Base-by-base conservation (phyloP, 2,888 invertebrate genomes). In the Lepas anatifera region DNA sequence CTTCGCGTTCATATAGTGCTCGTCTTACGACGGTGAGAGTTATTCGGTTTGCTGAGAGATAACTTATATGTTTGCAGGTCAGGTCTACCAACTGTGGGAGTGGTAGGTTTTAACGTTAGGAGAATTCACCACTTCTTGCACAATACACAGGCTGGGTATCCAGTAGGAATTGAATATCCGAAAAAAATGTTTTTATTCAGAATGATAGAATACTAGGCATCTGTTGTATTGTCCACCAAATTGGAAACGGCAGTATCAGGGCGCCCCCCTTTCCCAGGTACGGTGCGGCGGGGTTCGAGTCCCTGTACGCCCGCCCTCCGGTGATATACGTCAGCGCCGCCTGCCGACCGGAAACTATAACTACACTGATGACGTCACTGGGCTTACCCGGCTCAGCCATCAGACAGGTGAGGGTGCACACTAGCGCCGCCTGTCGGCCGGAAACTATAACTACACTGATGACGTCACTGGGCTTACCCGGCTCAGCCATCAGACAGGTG, bases 281-380 rank as follows among this genome's bases (percentile, higher is more conserved):
- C 78, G 83, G 88, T 74, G 88, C 89, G 77, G 90, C 91, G 77
- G 93, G 92, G 69, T 91, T 87, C 81, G 85, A 92, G 71, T 89
- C 92, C 8, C 86, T 95, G 70, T 86, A 89, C 46, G 84, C 87
- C 73, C 86, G 90, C 0, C 87, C 92, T n/a, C 95, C 95, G 0
- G 87, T 91, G 48, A 78, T 83, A 70, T 83, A 82, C 75, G 76
- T 82, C 67, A 81, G 81, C 75, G 76, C 79, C 52, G 78, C 80
- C n/a, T 77, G 80, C 43, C 76, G 76, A 52, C 78, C 78, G 66
- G 78, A 32, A 11, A n/a, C 16, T 10, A 35, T 58, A 4, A 7
- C 35, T 11, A 22, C 32, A 11, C 32, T 58, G 35, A 32, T 58
- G 32, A 13, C 32, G 18, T 18, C 58, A 3, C 22, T 35, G 22